A percentile compares a stretch with the other conserved stretches of the same genome.
These are phyloP conservation scores for Hyaena hyaena DNA, from an alignment of 2,113 vertebrate species.

Conservation along the genomic window DNA sequence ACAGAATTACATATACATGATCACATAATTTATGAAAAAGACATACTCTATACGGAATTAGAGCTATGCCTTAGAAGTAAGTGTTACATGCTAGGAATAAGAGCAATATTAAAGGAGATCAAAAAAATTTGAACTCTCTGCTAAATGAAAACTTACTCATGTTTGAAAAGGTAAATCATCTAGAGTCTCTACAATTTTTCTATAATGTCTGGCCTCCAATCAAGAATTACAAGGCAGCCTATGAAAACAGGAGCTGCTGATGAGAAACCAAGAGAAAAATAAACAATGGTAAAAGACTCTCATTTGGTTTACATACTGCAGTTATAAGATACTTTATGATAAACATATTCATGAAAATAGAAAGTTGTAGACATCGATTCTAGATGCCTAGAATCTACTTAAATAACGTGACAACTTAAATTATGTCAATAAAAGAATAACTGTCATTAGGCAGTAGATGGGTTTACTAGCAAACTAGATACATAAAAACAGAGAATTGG, in stretches of 20 bases:
- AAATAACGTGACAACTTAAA: background rate
- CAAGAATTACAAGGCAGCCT: background rate
- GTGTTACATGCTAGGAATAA: background rate
- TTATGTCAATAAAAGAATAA: background rate
- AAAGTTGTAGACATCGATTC: background rate
- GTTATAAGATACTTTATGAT: background rate
- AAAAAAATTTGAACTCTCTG: background rate
- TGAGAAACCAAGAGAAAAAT: slow-evolving; percentile 5
- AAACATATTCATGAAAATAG: background rate
- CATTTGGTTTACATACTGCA: background rate
- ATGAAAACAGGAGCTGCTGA: background rate
- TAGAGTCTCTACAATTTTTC: background rate
- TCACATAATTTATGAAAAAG: background rate
- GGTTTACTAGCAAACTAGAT: background rate
- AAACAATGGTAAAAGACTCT: background rate
- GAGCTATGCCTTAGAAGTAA: background rate
- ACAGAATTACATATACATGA: background rate
- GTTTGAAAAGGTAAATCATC: background rate
- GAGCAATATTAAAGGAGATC: background rate
- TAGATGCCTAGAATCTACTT: background rate
- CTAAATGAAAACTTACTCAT: background rate
- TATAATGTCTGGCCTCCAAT: background rate
- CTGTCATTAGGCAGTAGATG: background rate
- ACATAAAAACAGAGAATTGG: background rate
- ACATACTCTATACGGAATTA: background rate